Evolutionary conservation across 2,888 invertebrate genomes (phyloP).

Genomic region (Synanthedon vespiformis): DNA sequence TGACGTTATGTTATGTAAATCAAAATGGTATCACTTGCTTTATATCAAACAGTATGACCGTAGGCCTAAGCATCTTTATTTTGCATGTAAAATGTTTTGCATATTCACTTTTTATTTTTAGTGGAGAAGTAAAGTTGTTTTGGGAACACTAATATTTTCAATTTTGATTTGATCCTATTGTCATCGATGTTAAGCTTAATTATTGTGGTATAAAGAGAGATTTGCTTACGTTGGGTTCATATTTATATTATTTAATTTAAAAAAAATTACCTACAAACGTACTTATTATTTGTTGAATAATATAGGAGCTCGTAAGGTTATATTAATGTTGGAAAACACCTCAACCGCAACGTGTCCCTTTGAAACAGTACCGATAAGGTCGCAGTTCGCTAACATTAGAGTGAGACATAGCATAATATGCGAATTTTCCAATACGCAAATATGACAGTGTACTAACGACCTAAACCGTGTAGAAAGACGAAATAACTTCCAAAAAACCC

Average conservation of each 20-base stretch:
- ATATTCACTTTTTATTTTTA: slow-evolving; percentile 35
- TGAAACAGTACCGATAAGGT: too few species aligned
- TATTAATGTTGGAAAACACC: not conserved
- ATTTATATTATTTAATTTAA: not conserved
- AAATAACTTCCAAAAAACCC: slow-evolving; percentile 4
- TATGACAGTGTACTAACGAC: too few species aligned
- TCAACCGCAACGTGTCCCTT: too few species aligned
- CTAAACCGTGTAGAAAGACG: too few species aligned
- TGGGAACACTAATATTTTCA: slow-evolving; percentile 25
- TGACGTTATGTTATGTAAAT: too few species aligned
- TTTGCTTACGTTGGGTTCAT: slow-evolving; percentile 23
- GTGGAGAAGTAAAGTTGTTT: slow-evolving; percentile 23
- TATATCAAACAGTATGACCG: too few species aligned
- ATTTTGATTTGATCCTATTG: slow-evolving; percentile 17
- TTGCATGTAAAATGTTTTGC: slow-evolving; percentile 69
- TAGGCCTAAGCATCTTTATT: slow-evolving; percentile 7
- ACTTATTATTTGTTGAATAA: too few species aligned
- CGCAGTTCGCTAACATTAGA: too few species aligned
- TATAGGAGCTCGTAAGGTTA: not conserved
- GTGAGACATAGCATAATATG: too few species aligned
- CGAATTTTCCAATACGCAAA: too few species aligned
- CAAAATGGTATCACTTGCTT: too few species aligned
- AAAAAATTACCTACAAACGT: too few species aligned
- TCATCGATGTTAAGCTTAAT: slow-evolving; percentile 32
- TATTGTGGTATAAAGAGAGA: slow-evolving; percentile 21